Percentiles rank a stretch among this genome's conserved stretches.
These are phyloP conservation scores for Ormyrus pomaceus DNA, from an alignment of 2,888 invertebrate genomes.

Conservation along the genomic window DNA sequence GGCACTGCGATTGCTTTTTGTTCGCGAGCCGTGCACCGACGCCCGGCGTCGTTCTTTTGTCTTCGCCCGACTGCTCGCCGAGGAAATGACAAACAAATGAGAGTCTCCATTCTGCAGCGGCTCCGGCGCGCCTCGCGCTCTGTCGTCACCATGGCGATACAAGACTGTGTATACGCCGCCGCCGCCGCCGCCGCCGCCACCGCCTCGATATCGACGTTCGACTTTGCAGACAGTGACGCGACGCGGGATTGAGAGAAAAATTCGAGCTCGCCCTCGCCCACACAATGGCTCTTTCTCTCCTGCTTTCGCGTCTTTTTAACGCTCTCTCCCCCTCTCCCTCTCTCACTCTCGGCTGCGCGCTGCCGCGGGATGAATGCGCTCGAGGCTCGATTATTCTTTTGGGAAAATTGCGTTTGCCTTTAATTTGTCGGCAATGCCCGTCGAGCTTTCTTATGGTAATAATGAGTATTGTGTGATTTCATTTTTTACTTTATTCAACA, in stretches of 20 bases:
- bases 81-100: conserved; percentile 75
- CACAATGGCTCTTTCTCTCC: conserved; percentile 21
- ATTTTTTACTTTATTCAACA: too few relatives aligned
- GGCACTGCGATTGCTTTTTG: conserved; percentile 67
- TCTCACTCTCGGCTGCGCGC: not conserved
- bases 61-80: conserved; percentile 66
- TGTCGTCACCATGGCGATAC: conserved; percentile 61
- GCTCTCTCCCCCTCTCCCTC: too few relatives aligned
- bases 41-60: conserved; percentile 64
- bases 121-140: not conserved
- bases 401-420: too few relatives aligned
- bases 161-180: not conserved
- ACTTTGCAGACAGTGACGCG: conserved; percentile 53
- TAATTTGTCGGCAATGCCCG: too few relatives aligned
- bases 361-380: too few relatives aligned
- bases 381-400: too few relatives aligned
- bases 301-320: conserved; percentile 35
- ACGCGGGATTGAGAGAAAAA: conserved; percentile 38
- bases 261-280: conserved; percentile 16
- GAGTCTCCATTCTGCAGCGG: conserved; percentile 56
- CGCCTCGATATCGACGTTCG: conserved; percentile 54
- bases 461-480: too few relatives aligned
- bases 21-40: conserved; percentile 59
- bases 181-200: not conserved
- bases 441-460: too few relatives aligned